Evolutionary conservation across 2,888 invertebrate species (phyloP), one percentile per base, ranked within the genome.

Genomic region (Aphodius granarius): DNA sequence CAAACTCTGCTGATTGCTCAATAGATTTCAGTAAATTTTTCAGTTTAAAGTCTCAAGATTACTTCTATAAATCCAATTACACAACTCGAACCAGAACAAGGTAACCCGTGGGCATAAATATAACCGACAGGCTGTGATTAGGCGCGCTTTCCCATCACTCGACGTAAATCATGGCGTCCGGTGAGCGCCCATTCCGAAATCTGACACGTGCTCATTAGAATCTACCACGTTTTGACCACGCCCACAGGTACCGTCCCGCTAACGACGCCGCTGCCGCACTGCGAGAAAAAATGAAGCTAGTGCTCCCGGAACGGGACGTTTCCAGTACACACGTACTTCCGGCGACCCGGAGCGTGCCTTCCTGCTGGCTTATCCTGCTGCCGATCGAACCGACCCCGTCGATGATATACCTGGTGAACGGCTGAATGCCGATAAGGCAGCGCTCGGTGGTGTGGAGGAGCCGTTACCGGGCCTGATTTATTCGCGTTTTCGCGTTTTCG

Each of bases 171-270:
- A 75, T 66, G 63, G 75, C 68, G 72, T 9, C 68, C 68, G 68
- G 43, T 43, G 43, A 6, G 43, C 43, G 43, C 21, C 70, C 71
- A 74, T 66, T 75, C 68, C 66, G 72, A 66, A 75, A 75, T 63
- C 72, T 75, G 75, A 75, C 75, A 75, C 75, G 72, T 75, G 75
- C 72, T 75, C 68, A 68, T 68, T 75, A 75, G 68, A 75, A 75
- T 75, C 72, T 72, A 75, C 72, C 66, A 64, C 70, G 64, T 64
- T 74, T 21, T 23, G 43, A 23, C 20, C 16, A 68, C 71, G 70
- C 74, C 74, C 43, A 62, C 70, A 13, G 43, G 43, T 43, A 6
- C 2, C 43, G 43, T 43, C 43, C 43, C 1, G 43, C 43, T 43
- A 43, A 0, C 43, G 43, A 43, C 43, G 43, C 6, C 43, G 6